Conservation (phyloP, 2,113 vertebrate species). For the Bothrops jararaca region DNA sequence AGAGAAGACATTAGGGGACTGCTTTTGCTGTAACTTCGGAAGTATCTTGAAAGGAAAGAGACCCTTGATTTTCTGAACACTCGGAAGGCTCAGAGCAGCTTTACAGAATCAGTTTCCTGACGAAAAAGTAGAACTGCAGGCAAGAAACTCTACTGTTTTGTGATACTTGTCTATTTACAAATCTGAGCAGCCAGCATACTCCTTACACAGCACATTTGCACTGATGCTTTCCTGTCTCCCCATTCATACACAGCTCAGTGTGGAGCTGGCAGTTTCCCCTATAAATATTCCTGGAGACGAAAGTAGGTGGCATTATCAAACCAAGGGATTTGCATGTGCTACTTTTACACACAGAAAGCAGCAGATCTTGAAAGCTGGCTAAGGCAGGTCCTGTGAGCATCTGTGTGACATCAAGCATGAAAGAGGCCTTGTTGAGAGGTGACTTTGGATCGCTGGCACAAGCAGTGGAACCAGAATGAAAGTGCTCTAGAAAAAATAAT, state of each 20-base stretch:
- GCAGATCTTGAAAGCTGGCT: background rate
- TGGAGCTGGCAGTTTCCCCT: background rate
- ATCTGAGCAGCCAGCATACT: background rate
- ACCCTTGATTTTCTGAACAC: background rate
- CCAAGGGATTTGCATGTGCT: background rate
- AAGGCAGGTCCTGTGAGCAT: background rate
- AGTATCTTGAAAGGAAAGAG: slow-evolving; percentile 53
- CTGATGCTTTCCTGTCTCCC: background rate
- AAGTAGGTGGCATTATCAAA: background rate
- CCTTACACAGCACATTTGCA: background rate
- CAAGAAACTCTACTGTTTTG: background rate
- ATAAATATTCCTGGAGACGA: background rate
- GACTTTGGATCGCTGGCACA: background rate
- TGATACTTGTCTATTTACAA: background rate
- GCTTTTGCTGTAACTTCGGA: slow-evolving; percentile 54
- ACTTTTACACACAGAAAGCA: background rate
- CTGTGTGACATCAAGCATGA: background rate
- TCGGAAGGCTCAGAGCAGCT: background rate
- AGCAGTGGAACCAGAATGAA: background rate
- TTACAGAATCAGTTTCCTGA: background rate
- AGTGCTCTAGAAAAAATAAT: background rate
- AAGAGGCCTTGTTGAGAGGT: background rate
- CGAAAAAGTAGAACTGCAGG: background rate
- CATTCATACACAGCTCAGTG: background rate
- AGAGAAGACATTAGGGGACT: slow-evolving; percentile 52